phyloP scores from a whole-genome alignment of 1,140 invertebrate species.

The Formica exsecta region DNA sequence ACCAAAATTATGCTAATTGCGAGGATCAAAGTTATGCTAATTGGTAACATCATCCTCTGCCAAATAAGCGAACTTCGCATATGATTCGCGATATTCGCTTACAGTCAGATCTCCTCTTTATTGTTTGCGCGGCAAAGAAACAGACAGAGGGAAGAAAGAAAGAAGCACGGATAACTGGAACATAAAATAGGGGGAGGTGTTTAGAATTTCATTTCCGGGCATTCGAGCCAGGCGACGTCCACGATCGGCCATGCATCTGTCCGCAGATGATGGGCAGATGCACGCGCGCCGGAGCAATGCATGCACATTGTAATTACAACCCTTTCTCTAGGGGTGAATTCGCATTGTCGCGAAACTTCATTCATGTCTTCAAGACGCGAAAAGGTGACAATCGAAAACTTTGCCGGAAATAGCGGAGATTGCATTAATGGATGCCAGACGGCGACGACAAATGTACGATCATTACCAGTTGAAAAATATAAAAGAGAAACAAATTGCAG shows the following conservation, averaged over 20 bases:
- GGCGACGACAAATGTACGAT: background rate
- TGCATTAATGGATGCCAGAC: slow-evolving; percentile 48
- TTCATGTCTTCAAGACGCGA: slow-evolving; percentile 65
- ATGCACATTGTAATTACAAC: slow-evolving; percentile 77
- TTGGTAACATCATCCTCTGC: slow-evolving; percentile 67
- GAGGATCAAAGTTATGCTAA: slow-evolving; percentile 46
- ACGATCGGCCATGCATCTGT: slow-evolving; percentile 75
- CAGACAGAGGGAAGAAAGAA: slow-evolving; percentile 13
- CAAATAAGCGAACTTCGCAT: slow-evolving; percentile 51
- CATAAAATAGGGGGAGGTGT: slow-evolving; percentile 72
- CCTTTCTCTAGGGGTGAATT: slow-evolving; percentile 71
- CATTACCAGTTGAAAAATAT: slow-evolving; percentile 7
- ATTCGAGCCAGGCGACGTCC: slow-evolving; percentile 67
- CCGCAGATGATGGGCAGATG: slow-evolving; percentile 82
- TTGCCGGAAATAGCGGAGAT: slow-evolving; percentile 59
- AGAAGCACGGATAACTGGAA: slow-evolving; percentile 51
- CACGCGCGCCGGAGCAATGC: slow-evolving; percentile 70
- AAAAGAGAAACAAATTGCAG: background rate
- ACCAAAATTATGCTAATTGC: slow-evolving; percentile 31
- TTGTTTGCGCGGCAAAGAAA: slow-evolving; percentile 53
- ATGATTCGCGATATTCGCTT: slow-evolving; percentile 57
- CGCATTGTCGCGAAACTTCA: slow-evolving; percentile 76
- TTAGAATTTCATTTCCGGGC: slow-evolving; percentile 82
- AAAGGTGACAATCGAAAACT: slow-evolving; percentile 66
- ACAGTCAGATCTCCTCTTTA: slow-evolving; percentile 46